These are phyloP conservation scores for Cydia splendana DNA, from an alignment of 1,140 invertebrate species.

Conservation along the genomic window DNA sequence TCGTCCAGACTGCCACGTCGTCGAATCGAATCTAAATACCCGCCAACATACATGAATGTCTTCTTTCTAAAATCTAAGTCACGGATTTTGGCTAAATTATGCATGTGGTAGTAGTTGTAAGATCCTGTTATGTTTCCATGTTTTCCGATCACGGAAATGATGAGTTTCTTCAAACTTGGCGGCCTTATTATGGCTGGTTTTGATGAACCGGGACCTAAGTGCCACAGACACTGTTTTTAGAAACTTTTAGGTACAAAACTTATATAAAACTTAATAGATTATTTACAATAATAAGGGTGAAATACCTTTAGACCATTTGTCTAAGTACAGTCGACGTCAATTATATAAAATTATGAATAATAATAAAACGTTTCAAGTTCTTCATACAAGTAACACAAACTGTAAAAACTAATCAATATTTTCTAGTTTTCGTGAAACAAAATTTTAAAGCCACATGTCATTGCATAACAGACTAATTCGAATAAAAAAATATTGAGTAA, in stretches of 20 bases:
- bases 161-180: neutral
- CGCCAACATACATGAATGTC: constrained; percentile 15
- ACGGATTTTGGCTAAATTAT: neutral
- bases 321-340: too few species aligned
- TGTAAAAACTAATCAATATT: too few species aligned
- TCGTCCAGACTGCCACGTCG: neutral
- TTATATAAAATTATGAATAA: too few species aligned
- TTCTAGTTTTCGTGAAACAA: too few species aligned
- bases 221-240: neutral
- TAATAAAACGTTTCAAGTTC: too few species aligned
- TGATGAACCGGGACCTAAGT: neutral
- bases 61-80: neutral
- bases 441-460: too few species aligned
- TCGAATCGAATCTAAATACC: constrained; percentile 16
- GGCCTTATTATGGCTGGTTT: neutral
- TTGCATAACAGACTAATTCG: too few species aligned
- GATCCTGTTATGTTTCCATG: constrained; percentile 19
- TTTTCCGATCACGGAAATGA: neutral
- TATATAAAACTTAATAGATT: too few species aligned
- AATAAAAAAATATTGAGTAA: neutral
- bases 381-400: too few species aligned
- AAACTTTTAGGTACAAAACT: too few species aligned
- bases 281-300: too few species aligned
- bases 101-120: neutral
- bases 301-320: too few species aligned